Conservation (phyloP, 2,888 invertebrate species). For the Aspidiotus destructor region DNA sequence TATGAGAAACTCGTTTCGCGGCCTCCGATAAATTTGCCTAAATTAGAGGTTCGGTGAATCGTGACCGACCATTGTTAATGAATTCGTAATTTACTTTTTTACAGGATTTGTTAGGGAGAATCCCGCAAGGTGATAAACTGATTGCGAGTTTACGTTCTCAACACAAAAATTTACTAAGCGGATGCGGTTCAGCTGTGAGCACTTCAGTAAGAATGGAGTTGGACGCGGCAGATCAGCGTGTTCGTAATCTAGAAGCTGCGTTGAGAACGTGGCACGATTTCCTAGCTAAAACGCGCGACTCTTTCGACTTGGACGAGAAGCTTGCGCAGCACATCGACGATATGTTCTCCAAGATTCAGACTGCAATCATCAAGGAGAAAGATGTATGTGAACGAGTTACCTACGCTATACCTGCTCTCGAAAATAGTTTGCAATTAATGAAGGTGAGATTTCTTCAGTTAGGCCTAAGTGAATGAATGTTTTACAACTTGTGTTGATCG, state of each 20-base stretch:
- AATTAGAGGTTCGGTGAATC: too few relatives aligned
- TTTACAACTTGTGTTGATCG: background rate
- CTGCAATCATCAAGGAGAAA: slow-evolving; percentile 9
- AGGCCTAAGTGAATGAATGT: background rate
- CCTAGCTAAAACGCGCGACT: slow-evolving; percentile 19
- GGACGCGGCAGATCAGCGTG: slow-evolving; percentile 62
- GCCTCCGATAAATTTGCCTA: too few relatives aligned
- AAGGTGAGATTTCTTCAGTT: slow-evolving; percentile 6
- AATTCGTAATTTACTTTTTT: slow-evolving; percentile 10
- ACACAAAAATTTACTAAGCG: slow-evolving; percentile 55
- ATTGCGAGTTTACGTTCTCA: slow-evolving; percentile 53
- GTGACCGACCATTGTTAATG: too few relatives aligned
- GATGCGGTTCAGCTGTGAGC: slow-evolving; percentile 41
- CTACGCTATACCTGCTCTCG: slow-evolving; percentile 8
- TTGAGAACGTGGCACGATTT: slow-evolving; percentile 59
- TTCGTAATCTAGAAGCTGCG: slow-evolving; percentile 69
- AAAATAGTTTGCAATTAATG: slow-evolving; percentile 8
- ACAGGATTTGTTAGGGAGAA: slow-evolving; percentile 51
- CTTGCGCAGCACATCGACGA: slow-evolving; percentile 15
- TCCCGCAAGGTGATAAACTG: slow-evolving; percentile 60
- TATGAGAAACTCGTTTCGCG: too few relatives aligned
- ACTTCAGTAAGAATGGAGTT: slow-evolving; percentile 73
- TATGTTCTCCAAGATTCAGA: slow-evolving; percentile 12
- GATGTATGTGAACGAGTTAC: background rate
- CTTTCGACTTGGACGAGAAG: slow-evolving; percentile 12